phyloP scores from a whole-genome alignment of 2,797 vertebrate genomes.

The Sebastolobus altivelis region DNA sequence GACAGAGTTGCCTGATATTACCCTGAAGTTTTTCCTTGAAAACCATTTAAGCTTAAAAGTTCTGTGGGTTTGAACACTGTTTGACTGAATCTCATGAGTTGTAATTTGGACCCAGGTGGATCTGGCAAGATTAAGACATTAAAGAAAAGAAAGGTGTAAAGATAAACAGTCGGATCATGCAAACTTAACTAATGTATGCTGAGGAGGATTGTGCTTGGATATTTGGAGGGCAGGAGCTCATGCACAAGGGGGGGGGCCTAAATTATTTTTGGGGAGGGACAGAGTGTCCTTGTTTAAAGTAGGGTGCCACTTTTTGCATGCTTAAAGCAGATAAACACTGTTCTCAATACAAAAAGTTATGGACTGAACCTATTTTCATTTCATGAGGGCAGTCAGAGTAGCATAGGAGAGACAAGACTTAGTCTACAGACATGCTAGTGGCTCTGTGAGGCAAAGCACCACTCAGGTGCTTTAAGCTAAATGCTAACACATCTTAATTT shows the following conservation, averaged over 20 bases:
- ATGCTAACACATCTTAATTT: background rate
- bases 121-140: background rate
- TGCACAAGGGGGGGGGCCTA: conserved; percentile 28
- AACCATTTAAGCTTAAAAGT: background rate
- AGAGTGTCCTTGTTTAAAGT: conserved; percentile 72
- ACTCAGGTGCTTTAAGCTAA: background rate
- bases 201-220: conserved; percentile 34
- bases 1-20: background rate
- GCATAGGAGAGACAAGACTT: background rate
- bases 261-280: conserved; percentile 68
- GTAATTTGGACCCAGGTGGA: background rate
- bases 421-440: background rate
- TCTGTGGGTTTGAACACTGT: background rate
- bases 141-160: background rate
- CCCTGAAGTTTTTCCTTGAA: background rate
- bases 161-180: background rate
- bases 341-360: conserved; percentile 31
- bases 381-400: background rate
- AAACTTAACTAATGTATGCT: conserved; percentile 10
- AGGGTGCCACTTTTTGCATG: conserved; percentile 54
- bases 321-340: conserved; percentile 52
- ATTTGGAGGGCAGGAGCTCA: conserved; percentile 58
- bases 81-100: background rate
- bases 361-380: conserved; percentile 6
- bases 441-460: background rate